Base-by-base conservation (phyloP, 2,888 invertebrate species). In the Latheticus oryzae region DNA sequence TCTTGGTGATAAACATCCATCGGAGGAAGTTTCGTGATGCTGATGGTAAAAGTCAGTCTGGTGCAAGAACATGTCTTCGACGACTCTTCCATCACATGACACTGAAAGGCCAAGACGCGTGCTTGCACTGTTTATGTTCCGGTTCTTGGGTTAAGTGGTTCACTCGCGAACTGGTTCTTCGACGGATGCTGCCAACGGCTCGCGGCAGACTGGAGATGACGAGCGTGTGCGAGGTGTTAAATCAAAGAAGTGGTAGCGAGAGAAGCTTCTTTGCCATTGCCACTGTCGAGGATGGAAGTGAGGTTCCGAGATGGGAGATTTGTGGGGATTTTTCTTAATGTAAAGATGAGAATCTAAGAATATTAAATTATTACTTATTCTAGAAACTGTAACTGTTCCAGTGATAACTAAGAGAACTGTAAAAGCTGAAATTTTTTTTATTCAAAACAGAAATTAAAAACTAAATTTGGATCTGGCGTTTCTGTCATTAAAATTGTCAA, bases 1-100 rank as follows among this genome's bases (percentile, higher is more conserved):
- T 45, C 77, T 70, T 9, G 77, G 76, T 11, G 74, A 70, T 11
- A 64, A 58, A 59, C 74, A 78, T 37, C 77, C 76, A 63, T 78
- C 78, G 21, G 76, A 77, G 8, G 75, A 75, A 32, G 74, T 69
- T 56, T 75, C 76, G 66, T 72, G 48, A 11, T 26, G 16, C 12
- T 45, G 51, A 9, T 55, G 59, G 50, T 53, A 54, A 47, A 67
- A 67, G 43, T 70, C 66, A 54, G 55, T 64, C 52, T 68, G 68
- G 30, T 69, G 69, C 58, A 72, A 64, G 65, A 72, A 74, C 73
- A 73, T 73, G 2, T 33, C 7, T 28, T 54, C 28, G 35, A 11
- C 9, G 12, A 16, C 13, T 21, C 28, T 43, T 47, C 19, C 35
- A 42, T 42, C 40, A 50, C 50, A 56, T 48, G 24, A 26, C 37